phyloP scores from a whole-genome alignment of 2,113 vertebrate genomes.

The Carassius carassius region DNA sequence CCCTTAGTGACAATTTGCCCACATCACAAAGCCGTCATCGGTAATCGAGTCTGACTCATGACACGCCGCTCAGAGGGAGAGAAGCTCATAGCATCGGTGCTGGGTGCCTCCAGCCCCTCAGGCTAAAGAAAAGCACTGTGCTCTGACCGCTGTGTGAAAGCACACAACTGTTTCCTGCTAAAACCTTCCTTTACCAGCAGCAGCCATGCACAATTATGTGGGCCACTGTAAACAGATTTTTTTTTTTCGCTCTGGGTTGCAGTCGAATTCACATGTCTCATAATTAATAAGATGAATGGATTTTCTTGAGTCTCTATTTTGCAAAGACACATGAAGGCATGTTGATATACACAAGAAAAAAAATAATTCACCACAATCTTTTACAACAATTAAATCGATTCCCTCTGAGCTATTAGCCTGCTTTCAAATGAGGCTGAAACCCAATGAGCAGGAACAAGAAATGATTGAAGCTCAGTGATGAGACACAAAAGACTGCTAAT shows the following conservation, averaged over 20 bases:
- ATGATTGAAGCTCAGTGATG: slow-evolving; percentile 58
- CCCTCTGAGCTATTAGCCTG: slow-evolving; percentile 49
- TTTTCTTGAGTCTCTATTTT: neutral
- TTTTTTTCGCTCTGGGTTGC: neutral
- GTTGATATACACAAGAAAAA: slow-evolving; percentile 19
- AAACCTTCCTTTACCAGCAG: slow-evolving; percentile 66
- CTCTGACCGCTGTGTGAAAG: slow-evolving; percentile 76
- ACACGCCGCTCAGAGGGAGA: slow-evolving; percentile 74
- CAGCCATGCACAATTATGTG: slow-evolving; percentile 32
- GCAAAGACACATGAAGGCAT: neutral
- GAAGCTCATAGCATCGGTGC: slow-evolving; percentile 59
- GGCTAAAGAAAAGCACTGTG: slow-evolving; percentile 74
- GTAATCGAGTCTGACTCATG: slow-evolving; percentile 79
- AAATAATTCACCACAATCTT: slow-evolving; percentile 51
- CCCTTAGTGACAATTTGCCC: slow-evolving; percentile 81
- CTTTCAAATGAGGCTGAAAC: slow-evolving; percentile 53
- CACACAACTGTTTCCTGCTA: slow-evolving; percentile 80
- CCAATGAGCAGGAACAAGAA: slow-evolving; percentile 60
- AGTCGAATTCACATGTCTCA: neutral
- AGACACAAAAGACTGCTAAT: slow-evolving; percentile 56
- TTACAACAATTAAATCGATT: slow-evolving; percentile 44
- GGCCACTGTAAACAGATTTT: slow-evolving; percentile 30
- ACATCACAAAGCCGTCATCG: slow-evolving; percentile 77
- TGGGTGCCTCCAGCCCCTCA: slow-evolving; percentile 65
- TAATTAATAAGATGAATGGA: neutral